Conservation (phyloP, 2,888 invertebrate genomes). For the Pammene fasciana region DNA sequence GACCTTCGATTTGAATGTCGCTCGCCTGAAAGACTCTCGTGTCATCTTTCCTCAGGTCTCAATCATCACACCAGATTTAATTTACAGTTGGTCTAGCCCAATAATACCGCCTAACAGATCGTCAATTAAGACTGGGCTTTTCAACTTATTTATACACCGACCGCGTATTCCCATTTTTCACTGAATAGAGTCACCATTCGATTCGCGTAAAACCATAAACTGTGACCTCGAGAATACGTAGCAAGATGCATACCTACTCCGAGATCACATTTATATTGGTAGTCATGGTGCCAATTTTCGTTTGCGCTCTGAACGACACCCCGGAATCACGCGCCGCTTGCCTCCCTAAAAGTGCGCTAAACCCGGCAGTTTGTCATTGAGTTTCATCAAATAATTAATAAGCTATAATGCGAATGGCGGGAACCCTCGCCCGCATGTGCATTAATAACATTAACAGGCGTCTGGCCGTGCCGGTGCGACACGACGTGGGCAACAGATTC, state of each 20-base stretch:
- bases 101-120: conserved; percentile 62
- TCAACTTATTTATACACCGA: conserved; percentile 14
- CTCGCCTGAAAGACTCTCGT: conserved; percentile 35
- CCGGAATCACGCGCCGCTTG: conserved; percentile 64
- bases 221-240: not conserved
- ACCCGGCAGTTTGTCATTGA: conserved; percentile 51
- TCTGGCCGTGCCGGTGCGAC: conserved; percentile 39
- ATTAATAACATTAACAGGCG: conserved; percentile 63
- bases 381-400: conserved; percentile 64
- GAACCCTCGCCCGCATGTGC: conserved; percentile 58
- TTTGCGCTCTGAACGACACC: not conserved
- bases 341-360: conserved; percentile 55
- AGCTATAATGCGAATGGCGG: conserved; percentile 52
- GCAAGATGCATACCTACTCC: not conserved
- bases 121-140: conserved; percentile 58
- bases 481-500: conserved; percentile 19
- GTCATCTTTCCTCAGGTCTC: conserved; percentile 61
- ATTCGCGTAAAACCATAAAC: no score
- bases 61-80: conserved; percentile 56
- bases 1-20: no score
- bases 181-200: no score
- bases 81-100: conserved; percentile 51
- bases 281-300: not conserved
- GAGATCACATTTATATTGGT: not conserved
- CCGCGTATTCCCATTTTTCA: not conserved